These are phyloP conservation scores for Argentina silus DNA, from an alignment of 2,797 vertebrate species.

Conservation along the genomic window DNA sequence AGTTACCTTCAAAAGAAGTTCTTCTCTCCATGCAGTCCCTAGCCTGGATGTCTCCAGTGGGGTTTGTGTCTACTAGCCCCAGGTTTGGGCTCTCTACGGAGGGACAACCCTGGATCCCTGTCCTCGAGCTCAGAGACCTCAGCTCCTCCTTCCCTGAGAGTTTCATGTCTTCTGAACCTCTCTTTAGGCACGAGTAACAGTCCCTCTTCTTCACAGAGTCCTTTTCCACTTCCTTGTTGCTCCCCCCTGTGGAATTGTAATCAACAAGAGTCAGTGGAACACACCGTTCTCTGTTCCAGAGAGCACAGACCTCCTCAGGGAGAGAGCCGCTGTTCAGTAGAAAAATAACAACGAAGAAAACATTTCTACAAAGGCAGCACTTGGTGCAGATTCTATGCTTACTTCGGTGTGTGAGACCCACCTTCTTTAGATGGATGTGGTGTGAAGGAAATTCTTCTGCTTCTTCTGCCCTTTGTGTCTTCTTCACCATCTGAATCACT, in stretches of 20 bases:
- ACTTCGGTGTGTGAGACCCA: constrained; percentile 63
- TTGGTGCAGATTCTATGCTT: not conserved
- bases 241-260: constrained; percentile 67
- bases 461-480: constrained; percentile 65
- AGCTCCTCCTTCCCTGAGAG: constrained; percentile 81
- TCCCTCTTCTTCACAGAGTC: constrained; percentile 76
- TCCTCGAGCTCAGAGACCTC: constrained; percentile 78
- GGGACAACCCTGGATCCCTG: constrained; percentile 77
- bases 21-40: constrained; percentile 75
- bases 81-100: constrained; percentile 73
- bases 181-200: constrained; percentile 82
- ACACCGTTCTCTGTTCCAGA: constrained; percentile 42
- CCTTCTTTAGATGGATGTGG: constrained; percentile 87
- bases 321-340: constrained; percentile 19
- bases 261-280: constrained; percentile 59
- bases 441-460: constrained; percentile 90
- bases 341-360: constrained; percentile 52
- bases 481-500: constrained; percentile 84
- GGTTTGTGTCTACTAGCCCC: constrained; percentile 71
- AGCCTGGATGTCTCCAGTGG: constrained; percentile 69
- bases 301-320: constrained; percentile 27
- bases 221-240: constrained; percentile 71
- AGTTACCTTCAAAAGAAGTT: constrained; percentile 86
- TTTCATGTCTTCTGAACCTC: constrained; percentile 81
- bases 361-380: not conserved